Evolutionary conservation across 2,888 invertebrate species (phyloP), one percentile per base, ranked within the genome.

Genomic region (Metalampra italica): DNA sequence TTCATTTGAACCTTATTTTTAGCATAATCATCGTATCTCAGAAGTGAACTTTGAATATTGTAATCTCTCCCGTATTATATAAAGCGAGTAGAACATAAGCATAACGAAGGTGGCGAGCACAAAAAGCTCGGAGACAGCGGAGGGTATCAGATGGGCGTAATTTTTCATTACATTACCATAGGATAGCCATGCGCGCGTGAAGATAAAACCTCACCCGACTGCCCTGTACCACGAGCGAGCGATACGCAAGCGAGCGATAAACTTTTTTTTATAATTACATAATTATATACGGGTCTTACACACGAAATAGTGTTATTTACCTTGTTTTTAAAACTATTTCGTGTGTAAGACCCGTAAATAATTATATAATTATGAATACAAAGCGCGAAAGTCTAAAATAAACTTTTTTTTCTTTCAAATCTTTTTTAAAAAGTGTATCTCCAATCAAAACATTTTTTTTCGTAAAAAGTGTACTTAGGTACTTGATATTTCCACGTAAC

Each of bases 101-200:
- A 50, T 14, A 39, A 46, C 41, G 38, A 45, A 57, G 14, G 39
- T 39, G 13, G 13, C 14, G 14, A 3, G 39, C 66, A 71, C 64
- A 71, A 74, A 72, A 72, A 64, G 63, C 62, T 52, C 64, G 62
- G 78, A 76, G 78, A 72, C 77, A 56, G 60, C 61, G 43, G 34
- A 32, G 37, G 29, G 46, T 39, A 48, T 48, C 39, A 42, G 50
- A 42, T 62, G 59, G 81, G 70, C 75, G 82, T 90, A 89, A 90
- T 90, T 90, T 90, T 90, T 90, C 89, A 90, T 90, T 87, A 86
- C 85, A 89, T 90, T 90, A 89, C 78, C 80, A 78, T 72, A 74
- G 78, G 76, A 83, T 73, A 76, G 81, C 71, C 81, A 80, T 72
- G 85, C 76, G 77, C 76, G 85, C 75, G 87, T 85, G 81, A 87